These are phyloP conservation scores for Neotoma lepida DNA, from an alignment of 2,113 vertebrate genomes.

Conservation along the genomic window DNA sequence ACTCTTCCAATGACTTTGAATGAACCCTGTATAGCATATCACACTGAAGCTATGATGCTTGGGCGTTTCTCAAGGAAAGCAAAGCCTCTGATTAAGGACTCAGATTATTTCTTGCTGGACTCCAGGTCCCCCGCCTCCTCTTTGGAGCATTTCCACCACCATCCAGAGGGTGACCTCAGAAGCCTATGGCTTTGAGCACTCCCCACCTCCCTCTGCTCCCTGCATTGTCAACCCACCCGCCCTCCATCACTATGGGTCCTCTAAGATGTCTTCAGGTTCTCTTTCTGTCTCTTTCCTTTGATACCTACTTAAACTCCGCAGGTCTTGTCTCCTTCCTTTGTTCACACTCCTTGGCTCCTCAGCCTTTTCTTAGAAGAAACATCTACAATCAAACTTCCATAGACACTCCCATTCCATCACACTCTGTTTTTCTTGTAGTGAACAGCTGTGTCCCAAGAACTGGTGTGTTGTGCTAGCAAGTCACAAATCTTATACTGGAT, in stretches of 20 bases:
- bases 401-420: neutral
- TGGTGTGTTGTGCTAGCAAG: neutral
- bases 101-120: neutral
- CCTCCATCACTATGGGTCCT: neutral
- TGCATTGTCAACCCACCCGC: neutral
- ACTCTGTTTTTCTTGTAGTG: neutral
- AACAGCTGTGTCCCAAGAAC: neutral
- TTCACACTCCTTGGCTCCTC: too few relatives aligned
- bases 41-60: neutral
- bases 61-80: neutral
- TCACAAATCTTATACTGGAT: neutral
- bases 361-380: neutral
- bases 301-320: neutral
- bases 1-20: neutral
- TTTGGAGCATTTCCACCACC: accelerated
- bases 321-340: accelerated
- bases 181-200: neutral
- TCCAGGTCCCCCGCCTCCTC: neutral
- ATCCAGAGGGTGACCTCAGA: neutral
- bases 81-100: neutral
- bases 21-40: neutral
- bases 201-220: neutral
- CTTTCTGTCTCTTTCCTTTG: neutral
- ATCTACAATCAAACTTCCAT: neutral
- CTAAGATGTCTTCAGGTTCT: neutral